Percentiles rank a stretch among this genome's conserved stretches.
These are phyloP conservation scores for Amphiduros pacificus DNA, from an alignment of 2,888 invertebrate species.

Conservation along the genomic window DNA sequence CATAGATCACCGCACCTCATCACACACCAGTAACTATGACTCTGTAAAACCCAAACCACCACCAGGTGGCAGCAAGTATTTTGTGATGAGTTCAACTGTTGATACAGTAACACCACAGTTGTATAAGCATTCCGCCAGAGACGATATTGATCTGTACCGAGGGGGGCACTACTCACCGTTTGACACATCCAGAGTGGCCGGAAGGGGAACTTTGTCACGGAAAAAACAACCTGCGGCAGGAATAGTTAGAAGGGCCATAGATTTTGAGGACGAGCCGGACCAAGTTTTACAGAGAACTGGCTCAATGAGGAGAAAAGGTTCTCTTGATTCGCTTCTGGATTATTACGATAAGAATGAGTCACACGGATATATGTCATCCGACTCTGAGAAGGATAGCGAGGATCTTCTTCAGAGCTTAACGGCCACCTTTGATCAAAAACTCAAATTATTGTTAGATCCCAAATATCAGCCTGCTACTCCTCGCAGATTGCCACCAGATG, in stretches of 20 bases:
- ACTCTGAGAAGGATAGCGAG: slow-evolving; percentile 39
- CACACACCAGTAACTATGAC: slow-evolving; percentile 1
- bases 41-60: not conserved
- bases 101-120: not conserved
- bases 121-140: not conserved
- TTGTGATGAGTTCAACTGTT: not conserved
- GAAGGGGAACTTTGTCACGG: slow-evolving; percentile 10
- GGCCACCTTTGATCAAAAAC: slow-evolving; percentile 51
- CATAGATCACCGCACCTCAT: not conserved
- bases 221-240: slow-evolving; percentile 3
- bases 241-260: not conserved
- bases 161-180: not conserved
- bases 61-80: not conserved
- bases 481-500: not conserved
- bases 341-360: slow-evolving; percentile 45
- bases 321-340: slow-evolving; percentile 66
- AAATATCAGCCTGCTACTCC: slow-evolving; percentile 29
- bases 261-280: not conserved
- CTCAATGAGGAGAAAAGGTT: slow-evolving; percentile 51
- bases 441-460: slow-evolving; percentile 47
- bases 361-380: not conserved
- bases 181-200: slow-evolving; percentile 8
- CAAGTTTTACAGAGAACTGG: slow-evolving; percentile 8
- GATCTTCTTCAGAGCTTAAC: slow-evolving; percentile 49
- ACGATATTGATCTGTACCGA: slow-evolving; percentile 12